phyloP scores from a whole-genome alignment of 1,140 invertebrate species.

The Drosophila trapezifrons region DNA sequence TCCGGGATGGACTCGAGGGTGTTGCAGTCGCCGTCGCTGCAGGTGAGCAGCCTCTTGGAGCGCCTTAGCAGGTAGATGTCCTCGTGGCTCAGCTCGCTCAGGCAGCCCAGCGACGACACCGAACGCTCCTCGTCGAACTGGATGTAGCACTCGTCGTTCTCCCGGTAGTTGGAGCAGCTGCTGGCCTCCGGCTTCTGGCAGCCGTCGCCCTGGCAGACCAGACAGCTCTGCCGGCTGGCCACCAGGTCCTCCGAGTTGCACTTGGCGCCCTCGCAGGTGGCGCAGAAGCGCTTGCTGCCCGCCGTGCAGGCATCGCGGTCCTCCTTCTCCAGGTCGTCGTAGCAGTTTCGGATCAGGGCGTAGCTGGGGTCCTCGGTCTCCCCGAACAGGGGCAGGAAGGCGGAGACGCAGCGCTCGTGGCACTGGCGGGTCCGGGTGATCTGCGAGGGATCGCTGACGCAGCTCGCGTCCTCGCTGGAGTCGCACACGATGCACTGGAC shows the following conservation, averaged over 20 bases:
- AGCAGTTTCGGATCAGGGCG: conserved; percentile 61
- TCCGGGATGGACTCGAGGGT: conserved; percentile 51
- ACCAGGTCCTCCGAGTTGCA: conserved; percentile 69
- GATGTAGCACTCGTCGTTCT: conserved; percentile 64
- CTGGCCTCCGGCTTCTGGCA: conserved; percentile 51
- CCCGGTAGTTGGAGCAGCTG: conserved; percentile 60
- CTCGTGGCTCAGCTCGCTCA: conserved; percentile 60
- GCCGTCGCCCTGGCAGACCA: conserved; percentile 61
- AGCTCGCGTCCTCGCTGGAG: conserved; percentile 48
- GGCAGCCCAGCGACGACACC: conserved; percentile 50
- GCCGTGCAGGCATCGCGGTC: conserved; percentile 58
- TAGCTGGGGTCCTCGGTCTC: conserved; percentile 66
- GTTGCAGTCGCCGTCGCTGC: conserved; percentile 66
- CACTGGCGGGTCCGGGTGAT: conserved; percentile 61
- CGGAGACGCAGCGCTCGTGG: conserved; percentile 64
- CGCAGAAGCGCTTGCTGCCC: conserved; percentile 47
- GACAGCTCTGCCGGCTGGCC: conserved; percentile 59
- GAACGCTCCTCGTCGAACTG: conserved; percentile 65
- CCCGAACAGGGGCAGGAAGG: conserved; percentile 47
- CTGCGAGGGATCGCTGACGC: conserved; percentile 21
- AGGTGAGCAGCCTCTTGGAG: conserved; percentile 58
- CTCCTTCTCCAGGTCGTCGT: conserved; percentile 64
- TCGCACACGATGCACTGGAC: conserved; percentile 72
- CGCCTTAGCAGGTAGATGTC: conserved; percentile 54
- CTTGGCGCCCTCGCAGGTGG: conserved; percentile 44